Percentiles rank a stretch among this genome's conserved stretches.
Evolutionary conservation across 2,113 vertebrate species (phyloP).

Genomic region (Typhlomys cinereus): DNA sequence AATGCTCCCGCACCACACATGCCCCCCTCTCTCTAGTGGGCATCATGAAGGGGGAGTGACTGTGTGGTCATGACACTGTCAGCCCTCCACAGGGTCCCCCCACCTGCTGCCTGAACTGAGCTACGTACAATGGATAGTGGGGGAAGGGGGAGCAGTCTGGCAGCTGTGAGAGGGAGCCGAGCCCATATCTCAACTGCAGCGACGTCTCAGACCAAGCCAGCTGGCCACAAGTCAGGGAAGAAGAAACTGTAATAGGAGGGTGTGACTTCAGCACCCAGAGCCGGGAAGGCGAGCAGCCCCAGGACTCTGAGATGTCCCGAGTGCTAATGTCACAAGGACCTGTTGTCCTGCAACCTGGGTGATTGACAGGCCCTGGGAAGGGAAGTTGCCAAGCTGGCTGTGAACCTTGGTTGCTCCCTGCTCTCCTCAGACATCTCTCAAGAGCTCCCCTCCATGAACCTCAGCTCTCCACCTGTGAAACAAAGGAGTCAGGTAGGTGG

Average conservation of each 20-base stretch:
- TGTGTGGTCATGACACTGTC: not conserved
- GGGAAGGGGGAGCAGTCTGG: not conserved
- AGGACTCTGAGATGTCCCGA: not conserved
- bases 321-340: not conserved
- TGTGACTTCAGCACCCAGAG: not conserved
- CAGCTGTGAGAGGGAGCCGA: not conserved
- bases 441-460: not conserved
- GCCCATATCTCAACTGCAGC: not conserved
- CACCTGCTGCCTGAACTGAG: not conserved
- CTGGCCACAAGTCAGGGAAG: not conserved
- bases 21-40: not conserved
- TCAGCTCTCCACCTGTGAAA: not conserved
- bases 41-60: not conserved
- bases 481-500: not conserved
- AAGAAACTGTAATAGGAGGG: not conserved
- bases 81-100: not conserved
- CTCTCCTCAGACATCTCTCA: accelerated
- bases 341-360: not conserved
- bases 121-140: not conserved
- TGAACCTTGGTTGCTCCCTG: not conserved
- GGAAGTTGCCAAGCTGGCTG: not conserved
- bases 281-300: not conserved
- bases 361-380: not conserved
- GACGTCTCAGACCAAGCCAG: not conserved
- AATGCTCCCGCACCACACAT: accelerated